Conservation (phyloP, 2,888 invertebrate species). For the Spialia ferax region DNA sequence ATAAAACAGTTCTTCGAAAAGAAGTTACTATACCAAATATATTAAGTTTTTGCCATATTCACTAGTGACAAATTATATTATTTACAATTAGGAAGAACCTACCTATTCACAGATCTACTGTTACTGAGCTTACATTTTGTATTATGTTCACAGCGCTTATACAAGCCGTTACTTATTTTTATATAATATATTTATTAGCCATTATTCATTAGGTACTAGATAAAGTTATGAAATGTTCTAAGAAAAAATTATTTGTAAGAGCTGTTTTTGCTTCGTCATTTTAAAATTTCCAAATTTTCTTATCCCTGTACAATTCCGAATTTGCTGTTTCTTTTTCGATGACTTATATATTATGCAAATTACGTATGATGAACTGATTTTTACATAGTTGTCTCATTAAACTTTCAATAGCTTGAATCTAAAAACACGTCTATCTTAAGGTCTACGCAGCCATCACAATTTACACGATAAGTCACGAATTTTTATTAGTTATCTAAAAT, state of each 20-base stretch:
- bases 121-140: constrained; percentile 73
- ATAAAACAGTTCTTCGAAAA: constrained; percentile 82
- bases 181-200: constrained; percentile 45
- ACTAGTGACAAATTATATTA: constrained; percentile 68
- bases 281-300: constrained; percentile 54
- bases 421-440: constrained; percentile 54
- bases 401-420: constrained; percentile 45
- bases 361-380: constrained; percentile 26
- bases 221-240: constrained; percentile 53
- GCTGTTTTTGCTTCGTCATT: constrained; percentile 11
- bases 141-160: constrained; percentile 75
- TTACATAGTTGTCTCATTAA: constrained; percentile 27
- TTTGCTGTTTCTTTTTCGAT: constrained; percentile 68
- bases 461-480: constrained; percentile 63
- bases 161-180: constrained; percentile 65
- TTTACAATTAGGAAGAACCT: constrained; percentile 76
- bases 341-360: constrained; percentile 46
- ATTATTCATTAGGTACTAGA: constrained; percentile 34
- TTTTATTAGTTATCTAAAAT: constrained; percentile 62
- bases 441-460: constrained; percentile 66
- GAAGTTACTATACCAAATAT: constrained; percentile 73
- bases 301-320: constrained; percentile 86
- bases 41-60: constrained; percentile 78
- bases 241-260: constrained; percentile 50
- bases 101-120: constrained; percentile 74